phyloP scores from a whole-genome alignment of 2,113 vertebrate species.

The Natator depressus region DNA sequence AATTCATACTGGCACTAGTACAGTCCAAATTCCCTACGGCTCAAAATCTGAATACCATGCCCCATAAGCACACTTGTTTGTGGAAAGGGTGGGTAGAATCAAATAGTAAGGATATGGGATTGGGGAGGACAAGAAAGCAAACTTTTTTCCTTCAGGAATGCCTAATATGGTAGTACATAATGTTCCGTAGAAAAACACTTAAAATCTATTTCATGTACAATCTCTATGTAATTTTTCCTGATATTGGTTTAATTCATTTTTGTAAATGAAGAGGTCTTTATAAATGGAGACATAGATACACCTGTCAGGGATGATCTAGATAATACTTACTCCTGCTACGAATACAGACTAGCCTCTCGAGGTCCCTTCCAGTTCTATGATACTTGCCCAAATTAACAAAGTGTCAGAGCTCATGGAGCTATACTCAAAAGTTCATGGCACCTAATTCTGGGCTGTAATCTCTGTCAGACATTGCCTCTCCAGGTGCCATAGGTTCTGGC shows the following conservation, averaged over 20 bases:
- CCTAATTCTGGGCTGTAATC: not conserved
- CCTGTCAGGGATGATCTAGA: too few relatives aligned
- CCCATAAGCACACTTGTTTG: not conserved
- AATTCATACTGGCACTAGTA: not conserved
- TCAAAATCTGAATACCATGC: not conserved
- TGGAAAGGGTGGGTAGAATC: not conserved
- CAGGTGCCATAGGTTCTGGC: not conserved
- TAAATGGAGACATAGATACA: too few relatives aligned
- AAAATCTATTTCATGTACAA: too few relatives aligned
- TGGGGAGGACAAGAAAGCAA: not conserved
- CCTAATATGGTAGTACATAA: not conserved
- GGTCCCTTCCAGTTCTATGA: too few relatives aligned
- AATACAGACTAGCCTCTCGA: too few relatives aligned
- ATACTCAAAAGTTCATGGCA: not conserved
- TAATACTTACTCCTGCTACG: too few relatives aligned
- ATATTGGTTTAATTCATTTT: not conserved
- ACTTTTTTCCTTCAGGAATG: not conserved
- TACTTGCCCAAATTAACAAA: not conserved
- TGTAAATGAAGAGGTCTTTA: not conserved
- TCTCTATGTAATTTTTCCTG: not conserved
- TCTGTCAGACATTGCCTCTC: not conserved
- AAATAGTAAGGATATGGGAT: not conserved
- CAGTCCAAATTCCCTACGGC: not conserved
- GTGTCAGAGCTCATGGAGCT: not conserved
- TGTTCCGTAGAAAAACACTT: not conserved